Conservation (phyloP, 2,113 vertebrate species). For the Galemys pyrenaicus region DNA sequence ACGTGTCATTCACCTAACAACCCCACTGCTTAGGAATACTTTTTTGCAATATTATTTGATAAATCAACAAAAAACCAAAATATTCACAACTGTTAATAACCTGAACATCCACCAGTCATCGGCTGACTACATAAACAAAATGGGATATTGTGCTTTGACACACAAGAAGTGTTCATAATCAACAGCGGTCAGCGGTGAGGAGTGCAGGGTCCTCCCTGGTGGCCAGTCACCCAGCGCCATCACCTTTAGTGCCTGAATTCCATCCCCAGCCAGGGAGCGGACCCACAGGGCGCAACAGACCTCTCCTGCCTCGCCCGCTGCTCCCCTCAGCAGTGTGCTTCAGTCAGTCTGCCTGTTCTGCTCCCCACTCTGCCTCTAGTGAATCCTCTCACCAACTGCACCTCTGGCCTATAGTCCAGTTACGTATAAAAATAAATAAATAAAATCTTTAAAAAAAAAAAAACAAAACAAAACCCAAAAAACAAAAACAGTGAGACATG, state of each 20-base stretch:
- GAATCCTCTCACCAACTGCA: too few relatives aligned
- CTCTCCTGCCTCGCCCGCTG: too few relatives aligned
- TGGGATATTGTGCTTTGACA: neutral
- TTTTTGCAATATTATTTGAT: slow-evolving; percentile 15
- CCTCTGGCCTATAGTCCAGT: too few relatives aligned
- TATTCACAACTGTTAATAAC: neutral
- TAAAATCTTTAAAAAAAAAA: too few relatives aligned
- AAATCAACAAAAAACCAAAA: neutral
- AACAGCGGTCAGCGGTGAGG: neutral
- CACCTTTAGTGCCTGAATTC: too few relatives aligned
- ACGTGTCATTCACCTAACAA: neutral
- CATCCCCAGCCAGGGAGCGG: too few relatives aligned
- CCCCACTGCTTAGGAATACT: neutral
- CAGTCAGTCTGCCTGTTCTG: too few relatives aligned
- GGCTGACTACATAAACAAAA: neutral
- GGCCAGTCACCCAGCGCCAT: too few relatives aligned
- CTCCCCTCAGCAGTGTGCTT: too few relatives aligned
- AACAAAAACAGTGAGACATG: neutral
- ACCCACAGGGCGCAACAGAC: too few relatives aligned
- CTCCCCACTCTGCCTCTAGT: too few relatives aligned
- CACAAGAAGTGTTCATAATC: neutral
- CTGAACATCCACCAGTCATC: neutral
- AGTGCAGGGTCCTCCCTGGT: neutral
- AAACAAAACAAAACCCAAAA: neutral
- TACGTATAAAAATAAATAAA: too few relatives aligned